A percentile compares a stretch with the other conserved stretches of the same genome.
phyloP scores from a whole-genome alignment of 2,113 vertebrate species.

The Sciurus niger region DNA sequence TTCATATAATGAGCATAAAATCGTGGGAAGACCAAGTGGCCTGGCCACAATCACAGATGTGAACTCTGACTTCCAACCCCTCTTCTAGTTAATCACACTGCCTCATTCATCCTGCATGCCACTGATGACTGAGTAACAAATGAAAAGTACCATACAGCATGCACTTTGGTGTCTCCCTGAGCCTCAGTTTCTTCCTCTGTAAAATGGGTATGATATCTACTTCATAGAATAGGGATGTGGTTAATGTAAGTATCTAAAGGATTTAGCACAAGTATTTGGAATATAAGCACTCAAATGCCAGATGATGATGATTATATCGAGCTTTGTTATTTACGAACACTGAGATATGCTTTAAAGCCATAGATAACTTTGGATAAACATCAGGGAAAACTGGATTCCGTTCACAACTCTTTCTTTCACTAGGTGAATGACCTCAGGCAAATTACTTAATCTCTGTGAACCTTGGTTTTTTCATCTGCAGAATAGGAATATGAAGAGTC shows the following conservation, averaged over 20 bases:
- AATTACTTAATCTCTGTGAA: not conserved
- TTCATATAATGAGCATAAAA: not conserved
- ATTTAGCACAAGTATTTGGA: not conserved
- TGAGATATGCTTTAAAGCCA: not conserved
- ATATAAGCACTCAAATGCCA: not conserved
- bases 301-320: not conserved
- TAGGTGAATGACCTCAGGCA: not conserved
- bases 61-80: not conserved
- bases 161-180: not conserved
- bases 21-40: not conserved
- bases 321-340: constrained; percentile 27
- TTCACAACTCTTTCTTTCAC: not conserved
- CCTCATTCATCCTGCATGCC: not conserved
- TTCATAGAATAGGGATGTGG: not conserved
- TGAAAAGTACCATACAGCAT: not conserved
- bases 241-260: not conserved
- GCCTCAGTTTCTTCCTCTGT: not conserved
- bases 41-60: not conserved
- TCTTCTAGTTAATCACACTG: not conserved
- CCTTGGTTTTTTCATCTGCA: not conserved
- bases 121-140: not conserved
- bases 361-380: not conserved
- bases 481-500: not conserved
- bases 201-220: not conserved
- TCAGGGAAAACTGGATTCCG: not conserved